A percentile compares a stretch with the other conserved stretches of the same genome.
These are phyloP conservation scores for Etheostoma nigrum DNA, from an alignment of 2,797 vertebrate species.

Conservation along the genomic window DNA sequence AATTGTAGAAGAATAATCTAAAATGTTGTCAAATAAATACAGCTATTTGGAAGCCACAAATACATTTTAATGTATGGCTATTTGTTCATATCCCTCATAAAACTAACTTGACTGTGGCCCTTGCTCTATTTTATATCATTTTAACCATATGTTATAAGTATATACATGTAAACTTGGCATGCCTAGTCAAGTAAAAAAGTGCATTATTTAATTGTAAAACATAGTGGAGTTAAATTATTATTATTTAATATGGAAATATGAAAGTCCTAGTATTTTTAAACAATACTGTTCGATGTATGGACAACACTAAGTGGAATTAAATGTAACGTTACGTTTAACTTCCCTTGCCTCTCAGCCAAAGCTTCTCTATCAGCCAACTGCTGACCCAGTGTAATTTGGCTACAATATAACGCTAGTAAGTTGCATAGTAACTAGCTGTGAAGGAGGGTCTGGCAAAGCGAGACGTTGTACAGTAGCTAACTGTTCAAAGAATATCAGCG, in stretches of 20 bases:
- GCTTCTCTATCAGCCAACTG: background rate
- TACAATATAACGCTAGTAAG: background rate
- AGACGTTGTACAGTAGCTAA: background rate
- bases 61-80: background rate
- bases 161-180: background rate
- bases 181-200: background rate
- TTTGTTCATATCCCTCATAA: background rate
- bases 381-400: constrained; percentile 20
- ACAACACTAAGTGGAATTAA: background rate
- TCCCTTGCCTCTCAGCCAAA: background rate
- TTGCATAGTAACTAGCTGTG: no score
- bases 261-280: background rate
- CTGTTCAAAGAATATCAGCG: background rate
- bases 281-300: background rate
- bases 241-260: background rate
- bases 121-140: background rate
- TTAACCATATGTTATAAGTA: background rate
- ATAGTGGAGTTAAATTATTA: background rate
- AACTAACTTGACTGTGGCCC: background rate
- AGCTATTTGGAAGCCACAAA: background rate
- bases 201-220: background rate
- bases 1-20: background rate
- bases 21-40: background rate
- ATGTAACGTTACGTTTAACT: background rate
- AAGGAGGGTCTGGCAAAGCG: no score